Conservation (phyloP, 37 sponge, comb jelly and placozoan genomes). For the Spongilla lacustris region DNA sequence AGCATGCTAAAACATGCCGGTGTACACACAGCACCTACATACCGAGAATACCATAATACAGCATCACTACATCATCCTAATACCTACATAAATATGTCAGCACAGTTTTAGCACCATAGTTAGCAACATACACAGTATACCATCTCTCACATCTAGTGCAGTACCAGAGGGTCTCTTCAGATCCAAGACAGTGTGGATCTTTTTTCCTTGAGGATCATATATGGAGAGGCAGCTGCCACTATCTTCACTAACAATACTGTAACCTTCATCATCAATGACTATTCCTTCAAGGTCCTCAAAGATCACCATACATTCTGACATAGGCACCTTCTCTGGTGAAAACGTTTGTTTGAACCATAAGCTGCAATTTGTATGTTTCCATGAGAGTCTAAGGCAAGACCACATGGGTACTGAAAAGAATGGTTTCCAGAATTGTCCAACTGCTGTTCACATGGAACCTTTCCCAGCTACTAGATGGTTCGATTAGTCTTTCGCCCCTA, state of each 20-base stretch:
- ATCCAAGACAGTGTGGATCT: not conserved
- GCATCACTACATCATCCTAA: no score
- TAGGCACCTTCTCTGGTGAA: slow-evolving; percentile 34
- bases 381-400: slow-evolving; percentile 33
- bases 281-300: slow-evolving; percentile 27
- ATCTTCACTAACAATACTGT: slow-evolving; percentile 15
- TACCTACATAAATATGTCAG: no score
- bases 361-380: slow-evolving; percentile 46
- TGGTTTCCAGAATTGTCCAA: no score
- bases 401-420: slow-evolving; percentile 24
- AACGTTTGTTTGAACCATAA: not conserved
- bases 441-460: no score
- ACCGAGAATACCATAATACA: no score
- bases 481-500: no score
- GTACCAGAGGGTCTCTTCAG: not conserved
- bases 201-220: slow-evolving; percentile 10
- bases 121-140: no score
- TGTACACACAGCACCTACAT: no score
- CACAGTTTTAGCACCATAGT: no score
- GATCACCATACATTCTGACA: slow-evolving; percentile 14
- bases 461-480: no score
- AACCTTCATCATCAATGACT: slow-evolving; percentile 50
- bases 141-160: not conserved
- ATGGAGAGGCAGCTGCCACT: not conserved
- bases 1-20: no score